phyloP scores from a whole-genome alignment of 2,113 vertebrate genomes.

The Natator depressus region DNA sequence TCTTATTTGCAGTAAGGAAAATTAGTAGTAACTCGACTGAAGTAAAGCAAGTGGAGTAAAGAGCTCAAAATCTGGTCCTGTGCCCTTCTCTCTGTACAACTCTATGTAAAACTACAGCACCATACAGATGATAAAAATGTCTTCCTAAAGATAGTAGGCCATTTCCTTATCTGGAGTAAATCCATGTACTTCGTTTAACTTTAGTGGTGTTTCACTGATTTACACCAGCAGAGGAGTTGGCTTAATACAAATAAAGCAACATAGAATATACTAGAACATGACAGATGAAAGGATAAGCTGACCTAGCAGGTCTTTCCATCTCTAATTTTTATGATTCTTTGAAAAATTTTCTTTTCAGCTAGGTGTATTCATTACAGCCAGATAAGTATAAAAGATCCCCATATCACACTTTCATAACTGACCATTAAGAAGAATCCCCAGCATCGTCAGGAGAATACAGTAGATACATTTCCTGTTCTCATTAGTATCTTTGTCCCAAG shows the following conservation, averaged over 20 bases:
- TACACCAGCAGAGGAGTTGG: not conserved
- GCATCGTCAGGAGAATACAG: constrained; percentile 3
- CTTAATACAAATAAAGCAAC: constrained; percentile 1
- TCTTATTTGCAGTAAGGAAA: not conserved
- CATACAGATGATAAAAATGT: not conserved
- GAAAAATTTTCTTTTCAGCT: not conserved
- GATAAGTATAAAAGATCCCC: constrained; percentile 20
- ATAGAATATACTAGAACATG: not conserved
- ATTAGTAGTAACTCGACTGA: not conserved
- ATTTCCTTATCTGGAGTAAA: not conserved
- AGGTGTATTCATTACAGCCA: constrained; percentile 12
- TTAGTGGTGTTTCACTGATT: not conserved
- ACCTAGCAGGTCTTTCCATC: constrained; percentile 21
- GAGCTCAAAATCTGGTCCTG: not conserved
- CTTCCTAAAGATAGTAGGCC: not conserved
- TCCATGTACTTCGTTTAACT: accelerated
- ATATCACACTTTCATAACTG: constrained; percentile 51
- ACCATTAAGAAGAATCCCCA: constrained; percentile 35
- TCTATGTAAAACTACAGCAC: not conserved
- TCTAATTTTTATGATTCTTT: constrained; percentile 49
- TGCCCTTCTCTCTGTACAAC: not conserved
- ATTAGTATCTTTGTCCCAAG: constrained; percentile 43
- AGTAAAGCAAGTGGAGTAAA: not conserved
- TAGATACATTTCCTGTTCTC: too few relatives aligned
- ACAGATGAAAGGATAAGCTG: constrained; percentile 16